phyloP scores from a whole-genome alignment of 2,797 vertebrate genomes.

The Danio albolineatus region DNA sequence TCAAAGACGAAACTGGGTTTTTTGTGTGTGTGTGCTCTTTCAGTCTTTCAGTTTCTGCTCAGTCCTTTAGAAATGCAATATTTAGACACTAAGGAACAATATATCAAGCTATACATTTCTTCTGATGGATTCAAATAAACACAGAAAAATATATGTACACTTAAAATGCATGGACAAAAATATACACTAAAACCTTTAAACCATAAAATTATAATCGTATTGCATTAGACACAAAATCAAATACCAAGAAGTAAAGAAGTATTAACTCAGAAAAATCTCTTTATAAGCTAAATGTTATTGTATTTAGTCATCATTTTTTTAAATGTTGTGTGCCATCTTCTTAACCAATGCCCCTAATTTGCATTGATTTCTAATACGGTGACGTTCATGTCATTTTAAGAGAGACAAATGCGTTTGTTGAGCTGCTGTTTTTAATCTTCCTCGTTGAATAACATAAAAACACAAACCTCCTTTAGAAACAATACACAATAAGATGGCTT shows the following conservation, averaged over 20 bases:
- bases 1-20: constrained; percentile 61
- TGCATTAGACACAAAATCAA: no score
- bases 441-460: not conserved
- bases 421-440: not conserved
- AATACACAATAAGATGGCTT: not conserved
- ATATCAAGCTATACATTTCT: not conserved
- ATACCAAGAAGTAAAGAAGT: no score
- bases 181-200: no score
- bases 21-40: constrained; percentile 60
- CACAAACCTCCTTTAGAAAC: not conserved
- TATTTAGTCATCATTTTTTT: no score
- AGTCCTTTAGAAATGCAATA: constrained; percentile 75
- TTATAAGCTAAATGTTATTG: no score
- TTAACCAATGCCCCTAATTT: not conserved
- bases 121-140: no score
- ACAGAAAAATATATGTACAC: not conserved
- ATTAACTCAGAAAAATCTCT: no score
- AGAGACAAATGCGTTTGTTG: not conserved
- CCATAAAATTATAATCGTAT: no score
- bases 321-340: no score
- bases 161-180: not conserved
- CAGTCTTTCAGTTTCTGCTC: constrained; percentile 66
- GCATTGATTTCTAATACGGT: not conserved
- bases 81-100: not conserved
- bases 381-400: not conserved